Evolutionary conservation across 1,140 invertebrate genomes (phyloP).

Genomic region (Goniozus legneri): DNA sequence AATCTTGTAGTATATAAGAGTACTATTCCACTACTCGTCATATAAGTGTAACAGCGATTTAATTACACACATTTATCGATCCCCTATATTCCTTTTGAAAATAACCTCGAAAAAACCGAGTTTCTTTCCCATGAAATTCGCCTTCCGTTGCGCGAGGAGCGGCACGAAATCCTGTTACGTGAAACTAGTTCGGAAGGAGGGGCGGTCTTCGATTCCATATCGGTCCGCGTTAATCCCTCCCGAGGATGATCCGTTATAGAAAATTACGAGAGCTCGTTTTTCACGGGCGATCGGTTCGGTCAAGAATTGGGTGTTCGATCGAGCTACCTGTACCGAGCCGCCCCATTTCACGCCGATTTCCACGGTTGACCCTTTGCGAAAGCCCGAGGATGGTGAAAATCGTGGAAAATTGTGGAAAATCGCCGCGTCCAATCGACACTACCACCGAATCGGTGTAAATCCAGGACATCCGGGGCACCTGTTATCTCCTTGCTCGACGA

Average conservation of each 20-base stretch:
- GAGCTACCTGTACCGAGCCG: conserved; percentile 20
- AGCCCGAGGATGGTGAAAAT: too few species aligned
- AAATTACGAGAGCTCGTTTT: too few species aligned
- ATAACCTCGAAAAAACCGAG: background rate
- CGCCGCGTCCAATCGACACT: conserved; percentile 27
- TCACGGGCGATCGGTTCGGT: conserved; percentile 9
- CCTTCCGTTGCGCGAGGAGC: conserved; percentile 20
- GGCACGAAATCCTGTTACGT: conserved; percentile 32
- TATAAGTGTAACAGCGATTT: too few species aligned
- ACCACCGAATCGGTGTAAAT: conserved; percentile 32
- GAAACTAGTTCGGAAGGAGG: conserved; percentile 24
- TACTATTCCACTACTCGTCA: too few species aligned
- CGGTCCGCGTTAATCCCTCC: conserved; percentile 8
- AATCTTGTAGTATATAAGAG: too few species aligned
- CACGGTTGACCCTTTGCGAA: too few species aligned
- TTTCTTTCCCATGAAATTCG: conserved; percentile 42
- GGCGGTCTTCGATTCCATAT: conserved; percentile 20
- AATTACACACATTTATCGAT: too few species aligned
- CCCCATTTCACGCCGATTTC: too few species aligned
- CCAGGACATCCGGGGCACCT: conserved; percentile 42
- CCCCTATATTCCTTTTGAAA: too few species aligned
- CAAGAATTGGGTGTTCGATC: too few species aligned
- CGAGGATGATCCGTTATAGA: conserved; percentile 5
- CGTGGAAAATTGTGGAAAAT: conserved; percentile 26
- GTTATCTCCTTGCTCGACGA: conserved; percentile 17